These are phyloP conservation scores for Zootoca vivipara DNA, from an alignment of 2,113 vertebrate genomes.

Conservation along the genomic window DNA sequence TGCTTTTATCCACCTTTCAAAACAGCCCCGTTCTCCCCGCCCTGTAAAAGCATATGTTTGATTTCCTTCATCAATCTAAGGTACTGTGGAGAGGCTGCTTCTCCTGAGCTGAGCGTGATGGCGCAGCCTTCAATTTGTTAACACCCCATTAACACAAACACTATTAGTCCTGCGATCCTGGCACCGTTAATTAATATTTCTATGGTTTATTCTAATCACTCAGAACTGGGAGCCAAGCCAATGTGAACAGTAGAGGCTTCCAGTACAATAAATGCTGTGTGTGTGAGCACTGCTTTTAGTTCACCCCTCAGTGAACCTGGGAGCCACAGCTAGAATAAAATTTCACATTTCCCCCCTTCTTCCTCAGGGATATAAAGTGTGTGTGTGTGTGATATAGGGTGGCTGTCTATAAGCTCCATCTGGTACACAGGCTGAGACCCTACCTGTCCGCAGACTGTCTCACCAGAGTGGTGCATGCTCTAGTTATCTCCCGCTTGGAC, in stretches of 20 bases:
- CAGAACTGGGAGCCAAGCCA: slow-evolving; percentile 58
- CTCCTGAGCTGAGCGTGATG: background rate
- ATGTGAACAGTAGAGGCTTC: slow-evolving; percentile 36
- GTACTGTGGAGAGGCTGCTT: background rate
- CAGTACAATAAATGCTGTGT: slow-evolving; percentile 46
- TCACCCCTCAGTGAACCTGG: slow-evolving; percentile 32
- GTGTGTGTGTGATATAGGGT: no score
- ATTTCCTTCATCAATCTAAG: background rate
- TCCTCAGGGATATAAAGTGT: background rate
- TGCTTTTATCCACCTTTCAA: background rate
- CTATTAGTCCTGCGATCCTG: slow-evolving; percentile 40
- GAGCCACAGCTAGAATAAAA: slow-evolving; percentile 44
- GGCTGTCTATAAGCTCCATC: no score
- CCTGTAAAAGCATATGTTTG: background rate
- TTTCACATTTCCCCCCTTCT: background rate
- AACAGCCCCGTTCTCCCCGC: background rate
- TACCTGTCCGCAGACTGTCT: no score
- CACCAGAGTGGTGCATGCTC: no score
- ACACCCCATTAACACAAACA: slow-evolving; percentile 37
- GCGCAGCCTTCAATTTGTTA: slow-evolving; percentile 14
- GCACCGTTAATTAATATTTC: slow-evolving; percentile 61
- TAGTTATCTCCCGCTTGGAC: no score
- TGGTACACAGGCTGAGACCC: no score
- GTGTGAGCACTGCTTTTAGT: slow-evolving; percentile 17
- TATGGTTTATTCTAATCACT: slow-evolving; percentile 62